Base-by-base conservation (phyloP, 1,140 invertebrate species). In the Drosophila micromelanica region DNA sequence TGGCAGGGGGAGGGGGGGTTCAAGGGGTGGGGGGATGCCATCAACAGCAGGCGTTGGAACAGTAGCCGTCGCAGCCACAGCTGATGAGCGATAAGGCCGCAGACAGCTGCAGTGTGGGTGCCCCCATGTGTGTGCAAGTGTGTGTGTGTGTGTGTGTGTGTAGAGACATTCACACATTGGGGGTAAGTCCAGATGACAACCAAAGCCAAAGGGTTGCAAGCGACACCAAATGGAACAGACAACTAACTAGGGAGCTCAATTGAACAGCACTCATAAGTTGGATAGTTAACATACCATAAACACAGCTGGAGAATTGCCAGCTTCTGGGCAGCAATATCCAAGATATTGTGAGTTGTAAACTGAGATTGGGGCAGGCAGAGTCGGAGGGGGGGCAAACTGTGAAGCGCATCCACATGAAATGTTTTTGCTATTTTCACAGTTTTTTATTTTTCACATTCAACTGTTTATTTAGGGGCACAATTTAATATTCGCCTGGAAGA, bases 1-100 rank as follows among this genome's bases (percentile, higher is more conserved):
- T 7, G 27, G 13, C 8, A 23, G 13, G 11, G n/a, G 8, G n/a
- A n/a, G n/a, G n/a, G n/a, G 8, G n/a, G 8, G 8, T 5, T 23
- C 13, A n/a, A 13, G 38, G 35, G 6, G 12, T n/a, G 3, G 7
- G 54, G 23, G 37, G n/a, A 43, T 57, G 54, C 40, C 30, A 51
- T 51, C 46, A 51, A 51, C 23, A 51, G 9, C 48, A 23, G 42
- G 5, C 48, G 38, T 40, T 52, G 59, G 52, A 62, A 62, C 48
- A 68, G 48, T 27, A 69, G 59, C 59, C 27, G 57, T 20, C 43
- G 55, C 61, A 63, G 49, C 35, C 37, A 71, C 65, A 75, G 60
- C 67, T 71, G 67, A 70, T 75, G 17, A 17, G 60, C 67, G 67
- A 75, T 70, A 75, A 75, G 56, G 67, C 60, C 37, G 73, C 67